phyloP scores from a whole-genome alignment of 2,888 invertebrate genomes.

The Drosophila barbarae region DNA sequence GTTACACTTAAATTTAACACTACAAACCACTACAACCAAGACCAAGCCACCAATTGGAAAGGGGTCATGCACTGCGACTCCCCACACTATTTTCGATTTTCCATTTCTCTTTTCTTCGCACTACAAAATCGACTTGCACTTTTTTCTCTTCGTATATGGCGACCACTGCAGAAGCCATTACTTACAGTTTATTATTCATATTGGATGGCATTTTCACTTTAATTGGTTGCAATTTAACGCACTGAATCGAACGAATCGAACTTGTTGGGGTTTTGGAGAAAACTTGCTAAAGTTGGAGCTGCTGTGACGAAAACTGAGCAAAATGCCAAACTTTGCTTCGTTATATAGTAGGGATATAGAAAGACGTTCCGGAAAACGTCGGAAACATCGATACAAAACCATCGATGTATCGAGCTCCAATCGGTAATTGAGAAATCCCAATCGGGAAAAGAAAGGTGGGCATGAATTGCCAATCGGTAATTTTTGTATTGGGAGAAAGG shows the following conservation, averaged over 20 bases:
- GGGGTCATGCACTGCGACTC: constrained; percentile 48
- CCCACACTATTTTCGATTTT: constrained; percentile 59
- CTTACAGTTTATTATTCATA: constrained; percentile 80
- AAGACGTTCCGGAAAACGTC: no score
- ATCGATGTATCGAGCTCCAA: no score
- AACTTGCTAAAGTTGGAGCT: constrained; percentile 34
- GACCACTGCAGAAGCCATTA: constrained; percentile 61
- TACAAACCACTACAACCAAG: constrained; percentile 53
- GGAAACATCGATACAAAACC: no score
- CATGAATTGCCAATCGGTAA: no score
- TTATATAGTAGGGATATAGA: constrained; percentile 1
- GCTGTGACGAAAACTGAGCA: constrained; percentile 21
- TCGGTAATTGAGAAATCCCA: no score
- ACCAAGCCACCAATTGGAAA: constrained; percentile 66
- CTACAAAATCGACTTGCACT: constrained; percentile 76
- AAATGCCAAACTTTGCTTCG: background rate
- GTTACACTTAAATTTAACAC: constrained; percentile 62
- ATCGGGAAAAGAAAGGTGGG: no score
- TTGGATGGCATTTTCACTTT: constrained; percentile 79
- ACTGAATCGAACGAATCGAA: constrained; percentile 56
- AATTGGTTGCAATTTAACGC: constrained; percentile 76
- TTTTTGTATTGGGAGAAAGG: no score
- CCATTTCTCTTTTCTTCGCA: constrained; percentile 49
- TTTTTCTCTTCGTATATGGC: constrained; percentile 48
- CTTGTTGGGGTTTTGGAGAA: constrained; percentile 41